Evolutionary conservation across 2,113 vertebrate genomes (phyloP), one percentile per base, ranked within the genome.

Genomic region (Hyla sarda): DNA sequence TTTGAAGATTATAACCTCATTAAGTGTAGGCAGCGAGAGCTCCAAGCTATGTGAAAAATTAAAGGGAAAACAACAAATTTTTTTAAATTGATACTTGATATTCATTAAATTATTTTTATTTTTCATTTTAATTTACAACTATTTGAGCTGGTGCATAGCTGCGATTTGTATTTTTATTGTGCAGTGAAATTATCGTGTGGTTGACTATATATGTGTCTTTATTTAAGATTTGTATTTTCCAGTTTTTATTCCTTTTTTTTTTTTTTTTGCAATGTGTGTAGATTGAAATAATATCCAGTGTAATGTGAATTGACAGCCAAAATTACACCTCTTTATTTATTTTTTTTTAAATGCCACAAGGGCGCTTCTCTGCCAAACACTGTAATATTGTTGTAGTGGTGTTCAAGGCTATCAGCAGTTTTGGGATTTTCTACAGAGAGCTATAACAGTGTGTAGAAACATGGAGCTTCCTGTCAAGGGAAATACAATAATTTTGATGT

Each of bases 301-400:
- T 96, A 95, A 97, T 96, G 91, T 91, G 93, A 95, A 96, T 92
- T 96, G 96, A 96, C 96, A 96, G 95, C 94, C 93, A 95, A 94
- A 96, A 96, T 96, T 95, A 96, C 94, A 93, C 93, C 93, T 92
- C 93, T 95, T 95, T 74, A 93, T 94, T 94, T 95, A 28, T 93
- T 62, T 82, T 48, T 48, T 82, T 32, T 50, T 94, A 93, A 92
- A 94, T 90, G 94, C 94, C 92, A 90, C 93, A 95, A 95, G 93
- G 93, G 93, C 92, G 90, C 92, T 93, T 94, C 93, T 93, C 86
- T 96, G 94, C 93, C 95, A 96, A 95, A 94, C 94, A 93, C 88
- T 94, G 95, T 96, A 96, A 97, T 96, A 96, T 95, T 95, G 95
- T 93, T 92, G 94, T 94, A 94, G 93, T 92, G 80, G 87, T 92